Conservation (phyloP, 1,140 invertebrate species). For the Zaprionus tsacasi region DNA sequence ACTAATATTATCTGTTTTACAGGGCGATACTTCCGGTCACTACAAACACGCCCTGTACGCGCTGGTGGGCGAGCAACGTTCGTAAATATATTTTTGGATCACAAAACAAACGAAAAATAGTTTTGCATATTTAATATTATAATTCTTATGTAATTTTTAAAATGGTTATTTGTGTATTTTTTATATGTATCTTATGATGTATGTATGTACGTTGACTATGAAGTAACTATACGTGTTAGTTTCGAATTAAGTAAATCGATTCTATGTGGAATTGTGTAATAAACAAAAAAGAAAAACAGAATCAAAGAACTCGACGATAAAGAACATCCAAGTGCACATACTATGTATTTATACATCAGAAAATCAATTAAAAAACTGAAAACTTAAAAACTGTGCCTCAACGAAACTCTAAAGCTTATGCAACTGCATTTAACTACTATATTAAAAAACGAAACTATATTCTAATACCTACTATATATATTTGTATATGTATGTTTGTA, state of each 20-base stretch:
- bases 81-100: conserved; percentile 33
- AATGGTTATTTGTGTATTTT: conserved; percentile 4
- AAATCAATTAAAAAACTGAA: neutral
- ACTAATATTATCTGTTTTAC: neutral
- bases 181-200: conserved; percentile 19
- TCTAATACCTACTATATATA: neutral
- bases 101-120: conserved; percentile 15
- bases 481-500: neutral
- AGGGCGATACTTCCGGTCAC: conserved; percentile 83
- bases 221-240: conserved; percentile 29
- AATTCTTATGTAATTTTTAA: conserved; percentile 36
- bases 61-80: conserved; percentile 80
- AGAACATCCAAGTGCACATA: conserved; percentile 24
- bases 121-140: conserved; percentile 39
- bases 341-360: too few species aligned
- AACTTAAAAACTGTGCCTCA: conserved; percentile 25
- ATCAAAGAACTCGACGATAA: neutral
- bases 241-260: conserved; percentile 22
- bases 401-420: conserved; percentile 24
- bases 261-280: conserved; percentile 20
- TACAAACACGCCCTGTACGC: conserved; percentile 84
- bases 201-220: conserved; percentile 27
- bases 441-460: conserved; percentile 20
- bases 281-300: neutral
- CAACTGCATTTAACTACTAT: conserved; percentile 34